A percentile compares a stretch with the other conserved stretches of the same genome.
Evolutionary conservation across 1,140 invertebrate species (phyloP).

Genomic region (Drepana arcuata): DNA sequence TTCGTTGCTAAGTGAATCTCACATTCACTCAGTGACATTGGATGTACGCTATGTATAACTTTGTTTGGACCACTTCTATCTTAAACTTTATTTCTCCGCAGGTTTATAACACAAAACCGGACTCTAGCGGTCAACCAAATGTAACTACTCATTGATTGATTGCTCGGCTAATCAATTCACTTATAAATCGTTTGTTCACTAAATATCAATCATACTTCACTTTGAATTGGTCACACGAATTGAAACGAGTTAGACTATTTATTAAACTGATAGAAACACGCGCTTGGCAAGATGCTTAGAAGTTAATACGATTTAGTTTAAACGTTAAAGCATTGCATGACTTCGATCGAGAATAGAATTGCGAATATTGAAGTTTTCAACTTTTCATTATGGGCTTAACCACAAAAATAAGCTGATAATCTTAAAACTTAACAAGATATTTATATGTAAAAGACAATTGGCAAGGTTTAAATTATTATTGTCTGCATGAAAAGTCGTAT

Average conservation of each 20-base stretch:
- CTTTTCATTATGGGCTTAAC: conserved; percentile 51
- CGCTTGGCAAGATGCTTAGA: conserved; percentile 47
- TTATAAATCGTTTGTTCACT: conserved; percentile 56
- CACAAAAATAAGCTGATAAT: no score
- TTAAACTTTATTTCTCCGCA: conserved; percentile 70
- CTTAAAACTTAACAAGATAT: no score
- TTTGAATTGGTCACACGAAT: conserved; percentile 54
- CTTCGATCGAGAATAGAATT: conserved; percentile 19
- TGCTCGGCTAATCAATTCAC: conserved; percentile 59
- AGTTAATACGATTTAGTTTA: no score
- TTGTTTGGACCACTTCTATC: conserved; percentile 54
- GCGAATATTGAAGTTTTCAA: conserved; percentile 13
- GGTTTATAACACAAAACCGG: conserved; percentile 73
- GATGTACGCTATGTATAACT: conserved; percentile 34
- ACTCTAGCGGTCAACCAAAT: conserved; percentile 71
- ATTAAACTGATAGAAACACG: conserved; percentile 35
- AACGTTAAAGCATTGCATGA: conserved; percentile 43
- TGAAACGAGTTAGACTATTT: conserved; percentile 42
- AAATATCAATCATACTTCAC: conserved; percentile 59
- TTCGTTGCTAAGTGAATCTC: conserved; percentile 43
- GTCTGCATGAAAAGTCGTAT: conserved; percentile 56
- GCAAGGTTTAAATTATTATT: conserved; percentile 21
- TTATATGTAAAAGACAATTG: conserved; percentile 23
- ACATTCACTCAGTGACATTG: conserved; percentile 37
- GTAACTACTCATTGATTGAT: conserved; percentile 66